Conservation (phyloP, 92 coral and sea anemone genomes). For the Epizoanthus illoricatus region DNA sequence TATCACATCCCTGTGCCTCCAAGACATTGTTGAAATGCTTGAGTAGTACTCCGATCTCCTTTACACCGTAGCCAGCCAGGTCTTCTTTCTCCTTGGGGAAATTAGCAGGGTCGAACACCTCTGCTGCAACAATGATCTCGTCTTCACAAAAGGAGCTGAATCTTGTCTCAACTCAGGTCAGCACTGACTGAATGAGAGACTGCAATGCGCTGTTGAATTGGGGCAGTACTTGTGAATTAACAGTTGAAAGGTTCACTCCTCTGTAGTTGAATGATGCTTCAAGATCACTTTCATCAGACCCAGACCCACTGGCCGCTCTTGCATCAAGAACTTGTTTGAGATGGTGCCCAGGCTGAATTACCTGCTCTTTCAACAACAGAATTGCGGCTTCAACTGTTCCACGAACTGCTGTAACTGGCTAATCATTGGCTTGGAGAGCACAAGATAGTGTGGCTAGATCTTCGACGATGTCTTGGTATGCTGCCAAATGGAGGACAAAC, state of each 20-base stretch:
- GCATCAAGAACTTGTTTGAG: too few relatives aligned
- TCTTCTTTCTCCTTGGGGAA: conserved; percentile 17
- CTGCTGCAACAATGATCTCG: conserved; percentile 21
- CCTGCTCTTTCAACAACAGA: too few relatives aligned
- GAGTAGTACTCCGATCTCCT: conserved; percentile 29
- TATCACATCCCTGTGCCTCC: conserved; percentile 24
- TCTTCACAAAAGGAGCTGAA: conserved; percentile 18
- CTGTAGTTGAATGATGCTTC: too few relatives aligned
- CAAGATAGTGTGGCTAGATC: too few relatives aligned
- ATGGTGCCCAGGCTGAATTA: too few relatives aligned
- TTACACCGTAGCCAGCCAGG: conserved; percentile 24
- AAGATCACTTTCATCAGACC: too few relatives aligned
- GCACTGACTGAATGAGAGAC: conserved; percentile 4
- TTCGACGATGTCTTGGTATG: too few relatives aligned
- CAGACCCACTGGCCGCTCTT: too few relatives aligned
- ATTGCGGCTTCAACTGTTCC: too few relatives aligned
- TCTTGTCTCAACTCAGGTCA: conserved; percentile 7
- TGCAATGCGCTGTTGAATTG: conserved; percentile 23
- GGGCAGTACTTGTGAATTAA: conserved; percentile 17
- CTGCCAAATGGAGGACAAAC: conserved; percentile 8
- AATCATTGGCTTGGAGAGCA: too few relatives aligned
- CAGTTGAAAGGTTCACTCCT: too few relatives aligned
- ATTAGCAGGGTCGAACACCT: conserved; percentile 26
- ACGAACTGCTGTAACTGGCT: too few relatives aligned
- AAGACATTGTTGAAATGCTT: conserved; percentile 26